phyloP scores from a whole-genome alignment of 2,797 vertebrate genomes.

The Glossophaga mutica region DNA sequence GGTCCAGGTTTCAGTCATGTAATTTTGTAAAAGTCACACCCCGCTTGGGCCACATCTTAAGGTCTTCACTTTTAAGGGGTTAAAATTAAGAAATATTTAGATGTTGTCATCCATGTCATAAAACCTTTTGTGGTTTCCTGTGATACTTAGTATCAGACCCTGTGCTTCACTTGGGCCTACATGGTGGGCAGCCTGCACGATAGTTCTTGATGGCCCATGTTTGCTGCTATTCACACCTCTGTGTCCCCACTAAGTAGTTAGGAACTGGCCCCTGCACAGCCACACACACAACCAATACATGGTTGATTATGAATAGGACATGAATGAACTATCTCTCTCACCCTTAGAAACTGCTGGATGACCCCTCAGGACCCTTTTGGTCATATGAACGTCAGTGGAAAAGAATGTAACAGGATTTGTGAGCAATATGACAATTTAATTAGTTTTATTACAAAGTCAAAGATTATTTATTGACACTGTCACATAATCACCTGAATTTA shows the following conservation, averaged over 20 bases:
- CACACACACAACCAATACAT: neutral
- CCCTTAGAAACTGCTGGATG: neutral
- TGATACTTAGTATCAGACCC: neutral
- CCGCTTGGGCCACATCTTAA: neutral
- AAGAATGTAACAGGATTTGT: neutral
- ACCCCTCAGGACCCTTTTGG: neutral
- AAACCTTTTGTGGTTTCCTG: neutral
- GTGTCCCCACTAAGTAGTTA: neutral
- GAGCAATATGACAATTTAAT: neutral
- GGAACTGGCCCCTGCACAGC: neutral
- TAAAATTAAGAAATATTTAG: neutral
- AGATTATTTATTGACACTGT: neutral
- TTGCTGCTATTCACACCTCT: neutral
- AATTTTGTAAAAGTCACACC: neutral
- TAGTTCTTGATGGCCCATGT: neutral
- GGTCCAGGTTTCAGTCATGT: neutral
- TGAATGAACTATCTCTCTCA: neutral
- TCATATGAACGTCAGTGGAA: neutral
- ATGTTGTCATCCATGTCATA: neutral
- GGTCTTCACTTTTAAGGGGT: neutral
- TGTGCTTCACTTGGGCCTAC: neutral
- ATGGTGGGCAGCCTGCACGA: too few relatives aligned
- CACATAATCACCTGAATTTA: constrained; percentile 10
- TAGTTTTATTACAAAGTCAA: neutral
- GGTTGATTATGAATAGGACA: neutral